Conservation (phyloP, 1,140 invertebrate genomes). For the Oryctes rhinoceros region DNA sequence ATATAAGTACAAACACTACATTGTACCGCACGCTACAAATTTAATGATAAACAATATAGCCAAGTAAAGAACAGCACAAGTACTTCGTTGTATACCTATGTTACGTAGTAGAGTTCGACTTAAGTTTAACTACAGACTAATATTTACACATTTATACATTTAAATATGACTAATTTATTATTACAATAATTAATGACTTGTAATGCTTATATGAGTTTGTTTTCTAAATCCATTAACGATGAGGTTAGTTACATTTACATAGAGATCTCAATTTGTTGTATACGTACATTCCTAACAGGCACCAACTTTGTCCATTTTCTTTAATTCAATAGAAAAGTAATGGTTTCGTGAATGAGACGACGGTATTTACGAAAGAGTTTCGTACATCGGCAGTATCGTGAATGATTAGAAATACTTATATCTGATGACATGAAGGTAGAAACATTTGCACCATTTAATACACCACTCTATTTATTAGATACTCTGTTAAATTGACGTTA, state of each 20-base stretch:
- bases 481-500: not conserved
- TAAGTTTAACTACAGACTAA: not conserved
- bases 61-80: not conserved
- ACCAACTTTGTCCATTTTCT: slow-evolving; percentile 7
- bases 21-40: slow-evolving; percentile 3
- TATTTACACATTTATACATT: slow-evolving; percentile 35
- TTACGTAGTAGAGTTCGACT: not conserved
- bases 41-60: slow-evolving; percentile 16
- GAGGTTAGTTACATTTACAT: slow-evolving; percentile 37
- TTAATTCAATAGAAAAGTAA: slow-evolving; percentile 4
- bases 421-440: slow-evolving; percentile 5
- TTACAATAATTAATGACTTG: slow-evolving; percentile 28
- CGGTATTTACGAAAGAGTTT: too few relatives aligned
- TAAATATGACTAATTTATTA: slow-evolving; percentile 32
- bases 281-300: not conserved
- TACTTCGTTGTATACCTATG: slow-evolving; percentile 11
- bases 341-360: not conserved
- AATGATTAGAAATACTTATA: slow-evolving; percentile 23
- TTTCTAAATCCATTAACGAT: slow-evolving; percentile 21
- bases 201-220: slow-evolving; percentile 11
- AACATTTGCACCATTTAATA: slow-evolving; percentile 21
- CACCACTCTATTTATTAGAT: not conserved
- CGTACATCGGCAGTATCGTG: too few relatives aligned
- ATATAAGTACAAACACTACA: not conserved
- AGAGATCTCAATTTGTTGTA: slow-evolving; percentile 35